Percentiles rank a stretch among this genome's conserved stretches.
Evolutionary conservation across 2,888 invertebrate species (phyloP).

Genomic region (Odiellus spinosus): DNA sequence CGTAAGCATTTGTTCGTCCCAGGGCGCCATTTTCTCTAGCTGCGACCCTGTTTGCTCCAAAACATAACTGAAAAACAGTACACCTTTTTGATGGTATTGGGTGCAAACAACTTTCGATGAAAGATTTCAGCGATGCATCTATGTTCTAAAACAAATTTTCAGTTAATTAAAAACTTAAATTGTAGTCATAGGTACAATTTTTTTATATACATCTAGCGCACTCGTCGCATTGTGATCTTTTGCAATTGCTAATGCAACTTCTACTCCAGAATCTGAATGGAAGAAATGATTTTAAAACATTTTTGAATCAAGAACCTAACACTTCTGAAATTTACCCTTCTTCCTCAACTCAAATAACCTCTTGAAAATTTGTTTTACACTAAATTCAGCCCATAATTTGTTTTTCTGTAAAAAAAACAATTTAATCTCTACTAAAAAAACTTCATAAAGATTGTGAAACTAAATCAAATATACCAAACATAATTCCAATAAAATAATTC

Average conservation of each 20-base stretch:
- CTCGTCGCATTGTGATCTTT: background rate
- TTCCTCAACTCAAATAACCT: slow-evolving; percentile 27
- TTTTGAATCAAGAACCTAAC: too few species aligned
- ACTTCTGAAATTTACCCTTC: slow-evolving; percentile 4
- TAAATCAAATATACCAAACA: slow-evolving; percentile 36
- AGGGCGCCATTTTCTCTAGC: too few species aligned
- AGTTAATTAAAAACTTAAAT: background rate
- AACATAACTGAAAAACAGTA: too few species aligned
- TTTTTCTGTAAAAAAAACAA: slow-evolving; percentile 22
- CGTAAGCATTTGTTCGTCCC: too few species aligned
- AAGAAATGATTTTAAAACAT: background rate
- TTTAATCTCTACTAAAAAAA: too few species aligned
- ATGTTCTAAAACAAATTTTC: background rate
- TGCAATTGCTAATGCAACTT: background rate
- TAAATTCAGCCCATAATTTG: slow-evolving; percentile 23
- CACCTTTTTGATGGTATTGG: slow-evolving; percentile 8
- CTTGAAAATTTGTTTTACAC: slow-evolving; percentile 22
- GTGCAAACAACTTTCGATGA: slow-evolving; percentile 11
- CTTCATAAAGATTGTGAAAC: background rate
- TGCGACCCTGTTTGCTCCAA: too few species aligned
- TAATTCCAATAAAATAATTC: slow-evolving; percentile 71
- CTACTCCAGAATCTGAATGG: slow-evolving; percentile 3
- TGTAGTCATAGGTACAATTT: background rate
- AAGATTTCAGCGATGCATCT: slow-evolving; percentile 2
- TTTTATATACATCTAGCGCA: background rate